Evolutionary conservation across 2,888 invertebrate species (phyloP).

Genomic region (Amiota communis): DNA sequence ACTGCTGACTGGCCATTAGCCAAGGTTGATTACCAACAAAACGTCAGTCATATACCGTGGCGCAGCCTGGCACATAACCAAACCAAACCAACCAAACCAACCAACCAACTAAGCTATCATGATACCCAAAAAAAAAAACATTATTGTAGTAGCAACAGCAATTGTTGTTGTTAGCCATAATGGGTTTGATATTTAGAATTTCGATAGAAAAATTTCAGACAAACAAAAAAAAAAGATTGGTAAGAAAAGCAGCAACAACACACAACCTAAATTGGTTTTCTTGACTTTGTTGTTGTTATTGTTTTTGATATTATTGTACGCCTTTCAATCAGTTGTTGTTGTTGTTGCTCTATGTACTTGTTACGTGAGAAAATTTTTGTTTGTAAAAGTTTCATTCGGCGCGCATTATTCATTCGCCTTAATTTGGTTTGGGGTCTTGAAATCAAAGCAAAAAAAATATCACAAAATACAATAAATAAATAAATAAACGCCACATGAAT

Average conservation of each 20-base stretch:
- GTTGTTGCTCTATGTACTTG: slow-evolving; percentile 55
- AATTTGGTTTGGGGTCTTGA: no score
- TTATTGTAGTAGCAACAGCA: background rate
- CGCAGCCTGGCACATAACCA: background rate
- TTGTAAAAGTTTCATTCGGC: slow-evolving; percentile 30
- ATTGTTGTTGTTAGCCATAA: slow-evolving; percentile 1
- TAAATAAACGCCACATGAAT: no score
- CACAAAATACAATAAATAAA: no score
- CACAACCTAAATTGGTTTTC: slow-evolving; percentile 19
- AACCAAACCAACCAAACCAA: background rate
- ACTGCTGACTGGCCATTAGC: slow-evolving; percentile 58
- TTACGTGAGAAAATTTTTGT: slow-evolving; percentile 62
- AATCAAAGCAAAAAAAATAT: no score
- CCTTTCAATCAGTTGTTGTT: slow-evolving; percentile 35
- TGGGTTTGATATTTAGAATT: slow-evolving; percentile 21
- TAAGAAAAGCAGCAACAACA: slow-evolving; percentile 5
- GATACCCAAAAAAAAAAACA: background rate
- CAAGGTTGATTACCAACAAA: slow-evolving; percentile 53
- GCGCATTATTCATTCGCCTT: no score
- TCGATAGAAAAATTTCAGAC: slow-evolving; percentile 24
- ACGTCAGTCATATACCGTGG: slow-evolving; percentile 1
- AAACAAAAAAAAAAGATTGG: slow-evolving; percentile 23
- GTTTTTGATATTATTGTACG: background rate
- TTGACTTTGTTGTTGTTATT: background rate
- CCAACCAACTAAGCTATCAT: background rate